These are phyloP conservation scores for Sipha flava DNA, from an alignment of 1,140 invertebrate genomes.

Conservation along the genomic window DNA sequence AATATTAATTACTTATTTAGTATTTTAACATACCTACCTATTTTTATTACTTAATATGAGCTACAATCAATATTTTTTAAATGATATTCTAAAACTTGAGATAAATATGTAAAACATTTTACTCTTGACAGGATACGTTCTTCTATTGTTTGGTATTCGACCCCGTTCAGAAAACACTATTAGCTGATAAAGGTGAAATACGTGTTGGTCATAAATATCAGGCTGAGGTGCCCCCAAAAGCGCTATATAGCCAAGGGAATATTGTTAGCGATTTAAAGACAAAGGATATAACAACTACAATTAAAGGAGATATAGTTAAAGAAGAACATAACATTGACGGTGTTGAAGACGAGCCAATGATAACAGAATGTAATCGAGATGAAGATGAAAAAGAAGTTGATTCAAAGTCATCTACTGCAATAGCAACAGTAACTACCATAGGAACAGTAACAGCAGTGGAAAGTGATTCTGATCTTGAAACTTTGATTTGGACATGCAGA, in stretches of 20 bases:
- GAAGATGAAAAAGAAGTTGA: background rate
- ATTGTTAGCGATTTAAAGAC: background rate
- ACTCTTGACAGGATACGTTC: conserved; percentile 78
- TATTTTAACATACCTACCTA: too few species aligned
- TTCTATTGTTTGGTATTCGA: conserved; percentile 99
- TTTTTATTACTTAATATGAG: too few species aligned
- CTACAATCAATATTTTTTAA: too few species aligned
- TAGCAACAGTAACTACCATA: background rate
- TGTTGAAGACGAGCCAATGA: background rate
- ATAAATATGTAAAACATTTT: conserved; percentile 31
- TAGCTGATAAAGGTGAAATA: conserved; percentile 96
- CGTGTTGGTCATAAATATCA: conserved; percentile 92
- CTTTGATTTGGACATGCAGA: conserved; percentile 85
- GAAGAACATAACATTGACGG: background rate
- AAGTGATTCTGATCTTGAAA: conserved; percentile 68
- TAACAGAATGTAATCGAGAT: background rate
- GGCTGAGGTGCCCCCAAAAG: conserved; percentile 71
- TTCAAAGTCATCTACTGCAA: background rate
- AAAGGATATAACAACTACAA: background rate
- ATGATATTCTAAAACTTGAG: too few species aligned
- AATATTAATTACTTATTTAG: too few species aligned
- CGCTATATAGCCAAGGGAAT: conserved; percentile 46
- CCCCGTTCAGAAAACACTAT: conserved; percentile 93
- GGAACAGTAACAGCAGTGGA: background rate
- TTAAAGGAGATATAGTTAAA: conserved; percentile 11